A percentile compares a stretch with the other conserved stretches of the same genome.
Evolutionary conservation across 2,113 vertebrate genomes (phyloP).

Genomic region (Paracanthobrama guichenoti): DNA sequence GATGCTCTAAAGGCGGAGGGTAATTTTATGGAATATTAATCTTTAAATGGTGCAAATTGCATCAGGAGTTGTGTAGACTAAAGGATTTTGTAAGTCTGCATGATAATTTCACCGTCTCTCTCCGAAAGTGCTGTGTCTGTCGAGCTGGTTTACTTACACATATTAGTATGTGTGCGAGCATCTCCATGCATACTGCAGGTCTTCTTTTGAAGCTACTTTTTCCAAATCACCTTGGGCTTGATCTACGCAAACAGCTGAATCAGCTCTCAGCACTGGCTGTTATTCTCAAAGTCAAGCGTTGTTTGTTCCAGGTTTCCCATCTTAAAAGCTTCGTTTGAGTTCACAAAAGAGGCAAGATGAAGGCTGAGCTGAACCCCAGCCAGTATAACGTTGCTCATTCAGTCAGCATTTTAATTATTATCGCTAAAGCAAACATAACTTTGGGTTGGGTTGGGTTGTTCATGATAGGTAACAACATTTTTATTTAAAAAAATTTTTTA

Average conservation of each 20-base stretch:
- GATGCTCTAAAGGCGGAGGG: slow-evolving; percentile 47
- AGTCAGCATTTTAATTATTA: slow-evolving; percentile 34
- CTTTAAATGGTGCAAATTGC: slow-evolving; percentile 52
- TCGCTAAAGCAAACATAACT: background rate
- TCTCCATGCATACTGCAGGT: slow-evolving; percentile 38
- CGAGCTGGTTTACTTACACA: slow-evolving; percentile 43
- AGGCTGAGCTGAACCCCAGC: slow-evolving; percentile 20
- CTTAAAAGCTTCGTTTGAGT: slow-evolving; percentile 44
- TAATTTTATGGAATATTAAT: slow-evolving; percentile 25
- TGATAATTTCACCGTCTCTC: slow-evolving; percentile 44
- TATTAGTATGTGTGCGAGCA: slow-evolving; percentile 54
- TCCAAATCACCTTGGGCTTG: slow-evolving; percentile 56
- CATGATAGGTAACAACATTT: background rate
- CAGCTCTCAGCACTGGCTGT: slow-evolving; percentile 47
- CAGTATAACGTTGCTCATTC: slow-evolving; percentile 14
- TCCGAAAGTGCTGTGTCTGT: slow-evolving; percentile 30
- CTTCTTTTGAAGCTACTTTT: slow-evolving; percentile 52
- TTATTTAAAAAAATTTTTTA: no score
- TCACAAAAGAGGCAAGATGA: slow-evolving; percentile 8
- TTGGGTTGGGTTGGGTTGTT: background rate
- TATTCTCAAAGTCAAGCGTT: slow-evolving; percentile 50
- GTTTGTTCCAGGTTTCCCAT: slow-evolving; percentile 45
- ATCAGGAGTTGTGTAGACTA: slow-evolving; percentile 47
- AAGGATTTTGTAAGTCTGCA: slow-evolving; percentile 37
- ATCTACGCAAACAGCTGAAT: slow-evolving; percentile 52